Conservation (phyloP, 1,140 invertebrate genomes). For the Asbolus verrucosus region DNA sequence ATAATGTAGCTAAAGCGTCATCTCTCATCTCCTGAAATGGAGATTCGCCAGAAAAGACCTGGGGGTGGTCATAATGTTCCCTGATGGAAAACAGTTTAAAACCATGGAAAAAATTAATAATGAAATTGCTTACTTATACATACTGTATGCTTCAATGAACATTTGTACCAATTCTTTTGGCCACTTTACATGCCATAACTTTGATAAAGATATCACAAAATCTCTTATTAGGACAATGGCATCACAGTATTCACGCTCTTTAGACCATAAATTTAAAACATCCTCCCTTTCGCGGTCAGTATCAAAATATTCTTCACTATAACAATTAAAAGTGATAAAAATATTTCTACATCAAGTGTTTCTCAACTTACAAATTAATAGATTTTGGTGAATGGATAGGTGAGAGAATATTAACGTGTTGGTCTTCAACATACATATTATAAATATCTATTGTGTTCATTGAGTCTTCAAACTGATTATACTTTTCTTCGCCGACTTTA, state of each 20-base stretch:
- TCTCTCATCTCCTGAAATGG: constrained; percentile 68
- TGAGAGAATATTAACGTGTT: constrained; percentile 61
- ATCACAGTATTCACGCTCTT: constrained; percentile 68
- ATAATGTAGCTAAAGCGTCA: constrained; percentile 71
- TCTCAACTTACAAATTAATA: constrained; percentile 47
- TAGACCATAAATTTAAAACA: constrained; percentile 73
- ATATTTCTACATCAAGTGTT: too few relatives aligned
- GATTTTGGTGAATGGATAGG: constrained; percentile 55
- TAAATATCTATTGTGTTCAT: constrained; percentile 75
- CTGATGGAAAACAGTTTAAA: too few relatives aligned
- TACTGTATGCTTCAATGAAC: constrained; percentile 73
- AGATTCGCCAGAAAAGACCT: constrained; percentile 66
- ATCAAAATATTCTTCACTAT: constrained; percentile 71
- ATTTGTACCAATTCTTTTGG: constrained; percentile 71
- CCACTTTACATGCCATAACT: constrained; percentile 75
- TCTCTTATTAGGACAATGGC: constrained; percentile 74
- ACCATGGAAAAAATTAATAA: too few relatives aligned
- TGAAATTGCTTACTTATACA: too few relatives aligned
- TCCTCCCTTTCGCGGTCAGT: constrained; percentile 72
- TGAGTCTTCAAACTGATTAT: constrained; percentile 69
- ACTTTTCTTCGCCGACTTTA: constrained; percentile 56
- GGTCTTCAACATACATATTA: constrained; percentile 72
- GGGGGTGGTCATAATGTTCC: constrained; percentile 70
- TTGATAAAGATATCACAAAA: constrained; percentile 70
- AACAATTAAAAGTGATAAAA: too few relatives aligned